Evolutionary conservation across 2,113 vertebrate species (phyloP).

Genomic region (Meleagris gallopavo): DNA sequence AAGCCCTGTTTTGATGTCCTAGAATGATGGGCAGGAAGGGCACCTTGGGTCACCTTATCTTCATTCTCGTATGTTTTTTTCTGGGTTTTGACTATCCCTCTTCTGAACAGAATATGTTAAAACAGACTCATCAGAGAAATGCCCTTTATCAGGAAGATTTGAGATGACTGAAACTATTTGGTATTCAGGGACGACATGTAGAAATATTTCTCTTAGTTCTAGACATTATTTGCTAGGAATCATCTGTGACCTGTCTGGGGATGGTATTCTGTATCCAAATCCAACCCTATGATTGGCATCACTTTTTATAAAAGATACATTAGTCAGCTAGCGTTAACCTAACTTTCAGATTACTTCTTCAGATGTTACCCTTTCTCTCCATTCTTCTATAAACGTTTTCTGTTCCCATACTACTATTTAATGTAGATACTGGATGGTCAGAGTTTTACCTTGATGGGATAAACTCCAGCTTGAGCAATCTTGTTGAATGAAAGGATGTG

Average conservation of each 20-base stretch:
- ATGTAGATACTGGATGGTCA: neutral
- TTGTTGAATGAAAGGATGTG: neutral
- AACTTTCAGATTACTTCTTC: neutral
- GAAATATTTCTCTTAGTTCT: neutral
- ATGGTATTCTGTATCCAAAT: neutral
- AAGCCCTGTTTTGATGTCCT: neutral
- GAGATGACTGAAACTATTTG: neutral
- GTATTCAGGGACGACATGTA: neutral
- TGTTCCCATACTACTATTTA: neutral
- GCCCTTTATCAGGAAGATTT: neutral
- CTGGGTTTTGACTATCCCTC: neutral
- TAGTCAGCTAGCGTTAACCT: neutral
- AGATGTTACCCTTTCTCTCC: neutral
- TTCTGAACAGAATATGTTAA: neutral
- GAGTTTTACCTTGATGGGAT: neutral
- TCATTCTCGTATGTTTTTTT: neutral
- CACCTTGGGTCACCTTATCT: neutral
- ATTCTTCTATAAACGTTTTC: rapidly evolving
- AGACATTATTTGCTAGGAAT: neutral
- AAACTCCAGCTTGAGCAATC: neutral
- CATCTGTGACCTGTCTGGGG: neutral
- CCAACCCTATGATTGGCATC: neutral
- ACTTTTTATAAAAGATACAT: neutral
- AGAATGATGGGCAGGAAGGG: neutral
- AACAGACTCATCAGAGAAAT: neutral